phyloP scores from a whole-genome alignment of 2,888 invertebrate species.

The Torymus texanus region DNA sequence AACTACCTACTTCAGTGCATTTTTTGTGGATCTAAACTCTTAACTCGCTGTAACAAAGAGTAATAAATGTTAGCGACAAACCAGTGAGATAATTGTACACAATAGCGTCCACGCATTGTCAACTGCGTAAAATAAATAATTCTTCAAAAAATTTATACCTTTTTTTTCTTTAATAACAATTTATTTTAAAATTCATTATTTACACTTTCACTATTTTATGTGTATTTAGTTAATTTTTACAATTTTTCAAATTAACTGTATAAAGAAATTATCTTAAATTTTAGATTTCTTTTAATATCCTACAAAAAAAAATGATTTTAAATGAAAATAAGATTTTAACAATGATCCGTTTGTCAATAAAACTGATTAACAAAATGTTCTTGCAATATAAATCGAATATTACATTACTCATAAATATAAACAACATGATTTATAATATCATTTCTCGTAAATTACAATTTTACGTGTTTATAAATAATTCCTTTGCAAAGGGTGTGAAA shows the following conservation, averaged over 20 bases:
- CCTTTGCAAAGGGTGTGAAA: conserved; percentile 80
- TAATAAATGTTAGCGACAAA: conserved; percentile 53
- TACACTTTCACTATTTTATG: conserved; percentile 26
- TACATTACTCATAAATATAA: too few species aligned
- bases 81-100: conserved; percentile 48
- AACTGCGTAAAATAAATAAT: conserved; percentile 50
- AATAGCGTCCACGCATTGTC: conserved; percentile 39
- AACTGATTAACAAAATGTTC: too few species aligned
- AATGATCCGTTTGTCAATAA: too few species aligned
- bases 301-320: not conserved
- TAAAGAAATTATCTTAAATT: conserved; percentile 2
- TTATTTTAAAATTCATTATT: conserved; percentile 43
- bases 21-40: conserved; percentile 44
- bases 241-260: not conserved
- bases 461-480: conserved; percentile 58
- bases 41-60: conserved; percentile 39
- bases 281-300: not conserved
- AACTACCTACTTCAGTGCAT: conserved; percentile 35
- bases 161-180: conserved; percentile 42
- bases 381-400: too few species aligned
- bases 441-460: too few species aligned
- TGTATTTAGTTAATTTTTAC: not conserved
- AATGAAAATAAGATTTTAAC: not conserved
- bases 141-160: conserved; percentile 33
- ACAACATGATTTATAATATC: too few species aligned